Evolutionary conservation across 2,113 vertebrate species (phyloP), one percentile per base, ranked within the genome.

Genomic region (Dryoscopus gambensis): DNA sequence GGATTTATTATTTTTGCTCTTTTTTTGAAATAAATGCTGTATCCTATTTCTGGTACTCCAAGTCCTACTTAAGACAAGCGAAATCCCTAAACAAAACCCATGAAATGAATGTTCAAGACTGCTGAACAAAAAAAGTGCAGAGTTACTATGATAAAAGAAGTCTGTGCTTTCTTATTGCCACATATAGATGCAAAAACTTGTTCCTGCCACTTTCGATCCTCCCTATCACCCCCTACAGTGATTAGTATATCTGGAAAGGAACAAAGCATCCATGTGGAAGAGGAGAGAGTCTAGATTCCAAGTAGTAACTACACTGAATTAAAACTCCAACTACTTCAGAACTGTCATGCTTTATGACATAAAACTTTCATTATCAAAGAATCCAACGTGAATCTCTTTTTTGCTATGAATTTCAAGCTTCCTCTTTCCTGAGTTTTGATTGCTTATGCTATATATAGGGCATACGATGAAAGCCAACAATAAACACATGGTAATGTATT

Each of bases 81-180:
- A 96, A 97, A 97, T 95, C 78, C 78, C 84, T 86, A 84, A 89
- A 95, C 83, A 96, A 96, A 96, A 92, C 40, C 84, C 60, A 93
- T 53, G 80, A 94, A 77, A 97, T 78, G 59, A 87, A 93, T 74
- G 88, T 93, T 97, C 74, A 95, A 64, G 30, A 55, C 10, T 69
- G 30, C 76, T 89, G 94, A 97, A 95, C 39, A 78, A 57, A 60
- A 57, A 60, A 97, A 97, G 76, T 96, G 95, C 95, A 96, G 91
- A 97, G 78, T 64, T 88, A 87, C 63, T 96, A 89, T 59, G 80
- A 96, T 83, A 96, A 77, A 95, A 53, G 84, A 95, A 97, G 91
- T 88, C 87, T 96, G 93, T 91, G 81, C 87, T 96, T 97, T 96
- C 79, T 94, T 96, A 97, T 87, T 96, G 89, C 93, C 97, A 87